Evolutionary conservation across 2,113 vertebrate genomes (phyloP), one percentile per base, ranked within the genome.

Genomic region (Festucalex cinctus): DNA sequence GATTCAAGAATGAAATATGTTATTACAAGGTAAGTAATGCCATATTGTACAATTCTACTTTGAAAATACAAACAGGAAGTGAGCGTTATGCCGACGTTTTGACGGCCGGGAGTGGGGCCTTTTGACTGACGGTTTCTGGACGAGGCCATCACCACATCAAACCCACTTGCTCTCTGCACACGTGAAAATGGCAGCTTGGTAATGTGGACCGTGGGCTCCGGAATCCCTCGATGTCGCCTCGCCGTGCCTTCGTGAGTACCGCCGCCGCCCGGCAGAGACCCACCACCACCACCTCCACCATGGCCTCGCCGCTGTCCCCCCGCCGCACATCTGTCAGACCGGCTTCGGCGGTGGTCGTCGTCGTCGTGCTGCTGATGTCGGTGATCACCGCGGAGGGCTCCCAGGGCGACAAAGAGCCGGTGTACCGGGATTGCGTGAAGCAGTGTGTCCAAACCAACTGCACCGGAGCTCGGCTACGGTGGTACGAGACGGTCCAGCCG

Each of bases 321-420:
- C 71, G 68, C 69, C 61, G 80, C 81, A 83, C 84, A 83, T 80
- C 86, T 83, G 84, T 83, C 79, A 68, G 80, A 36, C 68, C 85
- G 54, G 78, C 93, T 37, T 72, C 90, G 13, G 65, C 87, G 63
- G 19, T 85, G 6, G 86, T 87, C 61, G 17, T 85, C 6, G 87
- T 85, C 32, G 83, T 81, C 46, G 82, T 89, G 17, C 60, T 90
- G 37, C 75, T 90, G 71, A 17, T 80, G 63, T 68, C 76, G n/a
- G 77, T 80, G 10, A 67, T 41, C 61, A 65, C 90, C 0, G 93
- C 86, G 1, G 76, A 44, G 43, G 88, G 81, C 35, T 97, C 96
- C 13, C 95, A 93, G 66, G 96, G 96, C 19, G 96, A 98, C 79
- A 95, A 96, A 76, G 96, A 98, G 75, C 96, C 96, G 17, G 89